A percentile compares a stretch with the other conserved stretches of the same genome.
Evolutionary conservation across 2,888 invertebrate genomes (phyloP).

Genomic region (Drosophila antonietae): DNA sequence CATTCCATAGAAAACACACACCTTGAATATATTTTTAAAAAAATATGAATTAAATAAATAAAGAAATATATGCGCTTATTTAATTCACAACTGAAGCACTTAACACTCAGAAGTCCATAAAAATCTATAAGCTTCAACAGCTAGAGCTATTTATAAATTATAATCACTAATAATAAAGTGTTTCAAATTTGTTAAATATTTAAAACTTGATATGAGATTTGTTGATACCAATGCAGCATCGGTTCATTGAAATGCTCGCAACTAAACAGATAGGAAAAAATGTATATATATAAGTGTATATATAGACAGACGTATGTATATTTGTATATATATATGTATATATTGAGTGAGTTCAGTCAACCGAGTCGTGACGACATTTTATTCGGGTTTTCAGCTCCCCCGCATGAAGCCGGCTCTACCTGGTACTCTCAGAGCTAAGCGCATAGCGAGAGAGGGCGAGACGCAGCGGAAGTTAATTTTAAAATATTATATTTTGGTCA

Average conservation of each 20-base stretch:
- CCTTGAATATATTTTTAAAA: background rate
- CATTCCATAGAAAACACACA: background rate
- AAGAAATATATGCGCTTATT: background rate
- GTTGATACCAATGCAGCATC: constrained; percentile 38
- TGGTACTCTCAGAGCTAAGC: no score
- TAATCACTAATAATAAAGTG: constrained; percentile 11
- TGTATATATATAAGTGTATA: background rate
- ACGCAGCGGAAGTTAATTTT: background rate
- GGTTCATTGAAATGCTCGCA: constrained; percentile 61
- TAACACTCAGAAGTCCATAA: constrained; percentile 1
- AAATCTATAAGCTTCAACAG: constrained; percentile 3
- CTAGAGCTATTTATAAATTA: background rate
- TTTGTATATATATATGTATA: background rate
- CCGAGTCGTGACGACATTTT: constrained; percentile 61
- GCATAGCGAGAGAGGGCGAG: background rate
- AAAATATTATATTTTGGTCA: constrained; percentile 31
- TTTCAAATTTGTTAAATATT: constrained; percentile 3
- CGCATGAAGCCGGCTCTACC: constrained; percentile 26
- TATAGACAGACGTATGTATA: constrained; percentile 3
- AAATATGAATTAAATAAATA: background rate
- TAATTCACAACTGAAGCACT: constrained; percentile 1
- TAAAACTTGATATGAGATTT: constrained; percentile 7
- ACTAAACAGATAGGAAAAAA: constrained; percentile 17
- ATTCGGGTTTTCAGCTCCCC: constrained; percentile 27
- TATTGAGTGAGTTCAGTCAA: constrained; percentile 63